Percentiles rank a stretch among this genome's conserved stretches.
Evolutionary conservation across 2,113 vertebrate genomes (phyloP).

Genomic region (Bubalus kerabau): DNA sequence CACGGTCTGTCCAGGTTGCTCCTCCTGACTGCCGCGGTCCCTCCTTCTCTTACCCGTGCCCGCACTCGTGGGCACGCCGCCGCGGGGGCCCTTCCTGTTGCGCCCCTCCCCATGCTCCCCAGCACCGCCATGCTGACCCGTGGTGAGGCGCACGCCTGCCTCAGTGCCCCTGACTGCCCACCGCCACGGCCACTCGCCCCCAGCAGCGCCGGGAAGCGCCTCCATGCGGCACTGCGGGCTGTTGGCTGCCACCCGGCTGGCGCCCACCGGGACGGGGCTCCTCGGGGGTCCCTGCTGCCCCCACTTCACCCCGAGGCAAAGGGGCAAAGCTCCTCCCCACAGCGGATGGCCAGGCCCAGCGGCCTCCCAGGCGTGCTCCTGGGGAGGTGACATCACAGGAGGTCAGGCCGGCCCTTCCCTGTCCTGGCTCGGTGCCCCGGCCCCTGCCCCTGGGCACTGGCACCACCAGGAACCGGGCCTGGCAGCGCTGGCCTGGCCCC

Average conservation of each 20-base stretch:
- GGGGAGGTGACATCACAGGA: neutral
- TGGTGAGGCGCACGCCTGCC: too few species aligned
- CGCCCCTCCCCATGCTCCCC: rapidly evolving
- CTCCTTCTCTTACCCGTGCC: neutral
- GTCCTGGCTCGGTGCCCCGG: neutral
- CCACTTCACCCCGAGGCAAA: neutral
- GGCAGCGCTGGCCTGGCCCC: neutral
- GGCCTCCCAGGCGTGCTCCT: neutral
- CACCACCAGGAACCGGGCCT: neutral
- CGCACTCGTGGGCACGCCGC: rapidly evolving
- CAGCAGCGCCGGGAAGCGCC: neutral
- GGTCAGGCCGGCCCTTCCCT: neutral
- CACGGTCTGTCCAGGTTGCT: too few species aligned
- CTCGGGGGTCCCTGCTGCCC: neutral
- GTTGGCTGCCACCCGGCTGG: neutral
- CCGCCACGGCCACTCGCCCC: neutral
- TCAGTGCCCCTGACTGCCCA: neutral
- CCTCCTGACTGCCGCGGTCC: neutral
- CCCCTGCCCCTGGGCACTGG: neutral
- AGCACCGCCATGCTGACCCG: neutral
- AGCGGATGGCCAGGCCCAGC: neutral
- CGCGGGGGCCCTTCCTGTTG: rapidly evolving
- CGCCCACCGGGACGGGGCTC: rapidly evolving
- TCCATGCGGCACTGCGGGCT: neutral
- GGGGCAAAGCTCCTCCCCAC: neutral